Percentiles rank a stretch among this genome's conserved stretches.
Conservation (phyloP, 2,797 vertebrate genomes). For the Fratercula arctica region DNA sequence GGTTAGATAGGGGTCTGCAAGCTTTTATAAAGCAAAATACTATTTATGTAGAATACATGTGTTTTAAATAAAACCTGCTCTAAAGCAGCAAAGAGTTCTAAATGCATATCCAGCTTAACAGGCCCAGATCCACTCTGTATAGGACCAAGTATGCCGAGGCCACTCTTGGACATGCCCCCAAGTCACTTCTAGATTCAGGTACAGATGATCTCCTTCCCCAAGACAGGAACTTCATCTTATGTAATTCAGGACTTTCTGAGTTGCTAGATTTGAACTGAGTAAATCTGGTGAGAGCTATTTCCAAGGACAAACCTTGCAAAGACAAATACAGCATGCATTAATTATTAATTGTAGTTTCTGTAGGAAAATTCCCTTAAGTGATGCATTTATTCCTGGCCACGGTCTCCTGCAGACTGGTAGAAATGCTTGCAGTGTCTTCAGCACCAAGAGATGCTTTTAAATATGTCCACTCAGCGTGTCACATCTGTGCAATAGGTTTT, state of each 20-base stretch:
- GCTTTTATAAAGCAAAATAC: neutral
- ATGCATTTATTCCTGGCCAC: neutral
- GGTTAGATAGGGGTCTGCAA: neutral
- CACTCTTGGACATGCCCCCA: too few species aligned
- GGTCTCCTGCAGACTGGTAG: neutral
- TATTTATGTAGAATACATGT: neutral
- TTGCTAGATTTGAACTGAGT: neutral
- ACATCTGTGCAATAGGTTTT: neutral
- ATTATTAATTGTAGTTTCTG: neutral
- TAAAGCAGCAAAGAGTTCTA: neutral
- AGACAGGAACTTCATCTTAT: neutral
- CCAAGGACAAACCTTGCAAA: neutral
- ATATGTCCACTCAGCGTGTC: neutral
- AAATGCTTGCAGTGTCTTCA: neutral
- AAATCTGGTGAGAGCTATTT: neutral
- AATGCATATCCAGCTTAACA: neutral
- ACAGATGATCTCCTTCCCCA: neutral
- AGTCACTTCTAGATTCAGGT: accelerated
- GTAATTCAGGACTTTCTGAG: too few species aligned
- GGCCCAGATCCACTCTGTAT: neutral
- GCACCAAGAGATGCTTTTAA: neutral
- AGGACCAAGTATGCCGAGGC: neutral
- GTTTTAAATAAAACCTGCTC: neutral
- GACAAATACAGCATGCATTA: neutral
- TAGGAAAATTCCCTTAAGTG: neutral